phyloP scores from a whole-genome alignment of 2,888 invertebrate species.

The Frankliniella fusca region DNA sequence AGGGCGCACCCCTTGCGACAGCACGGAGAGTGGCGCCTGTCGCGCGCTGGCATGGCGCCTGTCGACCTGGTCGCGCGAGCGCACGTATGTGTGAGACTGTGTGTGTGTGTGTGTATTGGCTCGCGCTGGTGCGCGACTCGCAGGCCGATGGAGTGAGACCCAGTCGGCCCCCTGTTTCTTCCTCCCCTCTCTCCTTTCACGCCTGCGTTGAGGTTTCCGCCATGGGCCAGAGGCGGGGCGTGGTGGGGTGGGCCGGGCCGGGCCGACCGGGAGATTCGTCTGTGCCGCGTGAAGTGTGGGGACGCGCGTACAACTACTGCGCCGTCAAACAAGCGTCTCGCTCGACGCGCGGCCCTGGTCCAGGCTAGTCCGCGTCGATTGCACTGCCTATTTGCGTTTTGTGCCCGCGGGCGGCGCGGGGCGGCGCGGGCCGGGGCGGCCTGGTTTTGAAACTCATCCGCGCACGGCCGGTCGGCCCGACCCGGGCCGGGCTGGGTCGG shows the following conservation, averaged over 20 bases:
- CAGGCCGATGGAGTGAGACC: too few species aligned
- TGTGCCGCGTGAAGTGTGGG: not conserved
- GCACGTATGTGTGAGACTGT: too few species aligned
- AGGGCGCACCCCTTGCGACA: not conserved
- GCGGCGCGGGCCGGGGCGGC: not conserved
- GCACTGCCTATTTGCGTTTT: too few species aligned
- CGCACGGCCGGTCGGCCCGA: not conserved
- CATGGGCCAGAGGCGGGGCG: not conserved
- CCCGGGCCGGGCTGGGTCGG: not conserved
- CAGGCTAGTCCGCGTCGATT: too few species aligned
- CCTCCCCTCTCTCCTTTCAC: not conserved
- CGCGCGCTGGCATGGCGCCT: not conserved
- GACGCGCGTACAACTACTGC: not conserved
- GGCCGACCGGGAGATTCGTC: too few species aligned
- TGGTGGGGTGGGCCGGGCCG: not conserved
- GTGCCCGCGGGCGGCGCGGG: not conserved
- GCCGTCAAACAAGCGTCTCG: not conserved
- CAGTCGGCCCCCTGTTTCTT: too few species aligned
- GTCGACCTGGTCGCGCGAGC: not conserved
- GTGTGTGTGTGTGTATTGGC: too few species aligned
- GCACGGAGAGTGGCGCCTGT: not conserved
- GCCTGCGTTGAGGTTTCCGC: not conserved
- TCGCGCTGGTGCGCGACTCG: too few species aligned
- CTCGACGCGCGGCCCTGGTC: not conserved
- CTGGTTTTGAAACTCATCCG: constrained; percentile 11